Conservation (phyloP, 2,797 vertebrate species). For the Mareca penelope region DNA sequence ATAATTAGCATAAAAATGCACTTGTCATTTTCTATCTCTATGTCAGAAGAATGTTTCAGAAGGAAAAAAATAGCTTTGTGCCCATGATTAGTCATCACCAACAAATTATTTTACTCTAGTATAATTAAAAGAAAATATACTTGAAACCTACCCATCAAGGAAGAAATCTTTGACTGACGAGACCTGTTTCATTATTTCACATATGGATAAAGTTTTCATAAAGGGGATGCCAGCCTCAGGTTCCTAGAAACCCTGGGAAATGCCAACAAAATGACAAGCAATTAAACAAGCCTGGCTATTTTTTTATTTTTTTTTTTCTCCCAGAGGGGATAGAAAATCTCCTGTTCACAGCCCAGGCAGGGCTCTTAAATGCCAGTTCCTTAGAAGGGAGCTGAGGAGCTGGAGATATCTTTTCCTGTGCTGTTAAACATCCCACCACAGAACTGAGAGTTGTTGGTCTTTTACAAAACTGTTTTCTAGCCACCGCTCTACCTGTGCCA, state of each 20-base stretch:
- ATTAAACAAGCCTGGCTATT: neutral
- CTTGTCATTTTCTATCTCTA: neutral
- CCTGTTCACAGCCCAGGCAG: neutral
- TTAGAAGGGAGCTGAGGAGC: neutral
- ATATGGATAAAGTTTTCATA: neutral
- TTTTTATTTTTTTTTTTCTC: neutral
- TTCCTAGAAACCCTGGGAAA: neutral
- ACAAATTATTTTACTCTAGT: constrained; percentile 37
- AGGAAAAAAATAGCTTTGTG: neutral
- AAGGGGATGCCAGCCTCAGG: neutral
- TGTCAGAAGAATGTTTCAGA: constrained; percentile 10
- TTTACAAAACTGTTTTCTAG: neutral
- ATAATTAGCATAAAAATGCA: constrained; percentile 40
- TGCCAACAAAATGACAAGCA: neutral
- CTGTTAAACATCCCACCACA: neutral
- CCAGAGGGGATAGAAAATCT: neutral
- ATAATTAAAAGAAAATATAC: constrained; percentile 45
- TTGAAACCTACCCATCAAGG: neutral
- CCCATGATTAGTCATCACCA: constrained; percentile 18
- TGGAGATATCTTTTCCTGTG: neutral
- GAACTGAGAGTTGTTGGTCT: neutral
- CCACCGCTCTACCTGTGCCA: neutral
- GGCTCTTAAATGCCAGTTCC: neutral
- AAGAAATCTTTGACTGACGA: constrained; percentile 3
- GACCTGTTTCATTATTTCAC: neutral